Evolutionary conservation across 92 coral and sea anemone genomes (phyloP), one percentile per base, ranked within the genome.

Genomic region (Actinernus sp.): DNA sequence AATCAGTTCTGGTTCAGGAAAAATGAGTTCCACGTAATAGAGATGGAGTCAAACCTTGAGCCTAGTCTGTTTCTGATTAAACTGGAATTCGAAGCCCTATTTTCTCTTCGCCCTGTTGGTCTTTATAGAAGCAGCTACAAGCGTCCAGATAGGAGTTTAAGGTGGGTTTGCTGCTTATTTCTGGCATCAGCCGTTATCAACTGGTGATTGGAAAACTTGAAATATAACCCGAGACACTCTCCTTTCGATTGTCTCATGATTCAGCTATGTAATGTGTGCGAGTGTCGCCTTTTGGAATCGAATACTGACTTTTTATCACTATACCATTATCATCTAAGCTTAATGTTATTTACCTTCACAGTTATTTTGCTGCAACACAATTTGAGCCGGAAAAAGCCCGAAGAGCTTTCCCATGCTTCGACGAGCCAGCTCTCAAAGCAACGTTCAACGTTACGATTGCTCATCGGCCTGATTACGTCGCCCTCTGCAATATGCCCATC

Each of bases 341-440:
- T n/a, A n/a, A n/a, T n/a, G n/a, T n/a, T n/a, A 34, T 26, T 31
- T 6, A 5, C n/a, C 1, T 14, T 20, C 37, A 34, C 84, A 79
- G 85, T 31, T 68, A 68, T 27, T 87, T 94, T 31, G 98, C 98
- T 4, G 58, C 97, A 0, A 94, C 98, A 21, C 98, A 94, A 61
- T 72, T 94, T 36, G 97, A 94, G 34, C 98, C 98, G 7, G 91
- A 97, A n/a, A 97, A 94, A 56, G 98, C 98, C 13, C 85, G 98
- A 1, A 91, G 74, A 47, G 74, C 90, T 0, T 94, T 94, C 48
- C 98, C 98, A 4, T 94, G 98, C 53, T 91, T 94, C 50, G 98
- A 94, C 49, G 98, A 94, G 60, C 98, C 98, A 2, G 88, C 87
- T 13, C 58, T 91, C 21, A 94, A 94, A 65, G 98, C 98, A 4